Base-by-base conservation (phyloP, 2,888 invertebrate genomes). In the Lordiphosa andalusiaca region DNA sequence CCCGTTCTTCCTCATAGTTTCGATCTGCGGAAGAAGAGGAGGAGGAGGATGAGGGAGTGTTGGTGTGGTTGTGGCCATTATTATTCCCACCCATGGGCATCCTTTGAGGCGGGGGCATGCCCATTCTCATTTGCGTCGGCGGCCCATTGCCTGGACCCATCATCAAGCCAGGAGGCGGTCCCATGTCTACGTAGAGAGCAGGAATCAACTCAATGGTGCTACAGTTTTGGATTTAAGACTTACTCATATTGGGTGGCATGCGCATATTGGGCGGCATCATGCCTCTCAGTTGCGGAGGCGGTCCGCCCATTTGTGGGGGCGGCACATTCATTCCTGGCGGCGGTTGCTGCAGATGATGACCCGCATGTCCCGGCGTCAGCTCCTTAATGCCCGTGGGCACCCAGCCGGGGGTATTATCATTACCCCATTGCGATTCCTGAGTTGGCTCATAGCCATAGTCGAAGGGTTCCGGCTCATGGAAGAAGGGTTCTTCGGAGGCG, bases 381-480 rank as follows among this genome's bases (percentile, higher is more conserved):
- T 94, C 92, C 86, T 94, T 94, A 53, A 94, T 93, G 67, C 93
- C 93, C 16, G 87, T 86, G 6, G 93, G 93, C 23, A 91, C 91
- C 94, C 94, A 94, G 13, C 91, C 91, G 4, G 44, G 44, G 6
- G 89, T 90, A 67, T 91, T 91, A 41, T 88, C 88, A 70, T 91
- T 92, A 80, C 91, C 91, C 94, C 94, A 94, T 74, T 94, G 94
- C 46, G 92, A 92, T 83, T 94, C 94, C 83, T 94, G 94, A 0
- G 94, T 93, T 0, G 94, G 94, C 85, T 94, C 94, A 72, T 93
- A 94, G 13, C 93, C 92, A 55, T 92, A 91, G 55, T 89, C 89
- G 13, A 87, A 90, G 2, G 86, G 84, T 58, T 90, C 90, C 0
- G 87, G 82, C 46, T 89, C 90, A 33, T 87, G 87, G 53, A 88